phyloP scores from a whole-genome alignment of 2,888 invertebrate species.

The Ochropleura leucogaster region DNA sequence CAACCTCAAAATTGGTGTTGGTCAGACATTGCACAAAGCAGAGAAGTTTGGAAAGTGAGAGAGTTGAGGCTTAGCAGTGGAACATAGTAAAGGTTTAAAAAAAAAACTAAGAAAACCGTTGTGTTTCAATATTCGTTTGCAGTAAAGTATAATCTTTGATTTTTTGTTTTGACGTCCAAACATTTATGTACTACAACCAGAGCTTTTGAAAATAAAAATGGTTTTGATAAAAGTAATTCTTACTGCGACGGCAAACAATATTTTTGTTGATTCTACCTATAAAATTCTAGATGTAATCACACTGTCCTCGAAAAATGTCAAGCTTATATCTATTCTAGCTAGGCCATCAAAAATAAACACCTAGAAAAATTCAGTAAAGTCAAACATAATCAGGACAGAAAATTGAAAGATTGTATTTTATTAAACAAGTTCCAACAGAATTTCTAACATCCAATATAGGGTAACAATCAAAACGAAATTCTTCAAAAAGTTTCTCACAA shows the following conservation, averaged over 20 bases:
- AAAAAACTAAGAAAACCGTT: too few relatives aligned
- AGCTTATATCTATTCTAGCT: constrained; percentile 6
- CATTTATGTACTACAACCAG: not conserved
- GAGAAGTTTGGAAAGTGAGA: too few relatives aligned
- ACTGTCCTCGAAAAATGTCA: not conserved
- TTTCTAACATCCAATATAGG: constrained; percentile 32
- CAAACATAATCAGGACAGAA: constrained; percentile 32
- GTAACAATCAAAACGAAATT: constrained; percentile 57
- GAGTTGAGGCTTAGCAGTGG: too few relatives aligned
- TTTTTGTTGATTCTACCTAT: not conserved
- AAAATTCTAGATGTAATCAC: not conserved
- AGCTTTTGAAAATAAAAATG: not conserved
- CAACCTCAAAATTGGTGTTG: too few relatives aligned
- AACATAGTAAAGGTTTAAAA: too few relatives aligned
- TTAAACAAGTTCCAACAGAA: constrained; percentile 35
- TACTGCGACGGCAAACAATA: not conserved
- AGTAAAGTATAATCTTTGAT: not conserved
- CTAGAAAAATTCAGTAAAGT: constrained; percentile 32
- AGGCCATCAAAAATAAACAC: constrained; percentile 23
- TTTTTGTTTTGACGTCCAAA: not conserved
- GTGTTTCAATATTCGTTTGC: too few relatives aligned
- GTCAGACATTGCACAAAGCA: too few relatives aligned
- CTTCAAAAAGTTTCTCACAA: constrained; percentile 61
- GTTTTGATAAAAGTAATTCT: not conserved
- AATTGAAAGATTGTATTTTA: constrained; percentile 45